These are phyloP conservation scores for Erebia epiphron DNA, from an alignment of 2,888 invertebrate species.

Conservation along the genomic window DNA sequence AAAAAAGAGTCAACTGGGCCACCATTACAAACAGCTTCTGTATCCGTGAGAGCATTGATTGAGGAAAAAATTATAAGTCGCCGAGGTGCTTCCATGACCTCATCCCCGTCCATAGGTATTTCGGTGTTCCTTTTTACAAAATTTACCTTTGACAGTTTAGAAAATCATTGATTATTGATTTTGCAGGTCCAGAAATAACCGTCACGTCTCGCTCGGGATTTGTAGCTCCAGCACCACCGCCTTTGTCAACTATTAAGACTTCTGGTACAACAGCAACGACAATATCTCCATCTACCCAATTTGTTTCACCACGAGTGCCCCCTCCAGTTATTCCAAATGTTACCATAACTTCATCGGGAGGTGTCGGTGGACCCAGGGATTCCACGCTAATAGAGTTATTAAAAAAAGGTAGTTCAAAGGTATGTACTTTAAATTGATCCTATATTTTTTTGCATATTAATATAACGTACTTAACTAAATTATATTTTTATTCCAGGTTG, in stretches of 20 bases:
- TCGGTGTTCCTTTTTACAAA: neutral
- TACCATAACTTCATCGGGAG: slow-evolving; percentile 10
- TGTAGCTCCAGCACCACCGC: slow-evolving; percentile 73
- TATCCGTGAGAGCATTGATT: slow-evolving; percentile 94
- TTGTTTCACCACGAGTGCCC: slow-evolving; percentile 73
- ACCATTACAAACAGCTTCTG: slow-evolving; percentile 95
- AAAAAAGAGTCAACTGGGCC: slow-evolving; percentile 92
- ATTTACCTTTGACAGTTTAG: neutral
- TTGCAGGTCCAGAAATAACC: slow-evolving; percentile 58
- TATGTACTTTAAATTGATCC: slow-evolving; percentile 43
- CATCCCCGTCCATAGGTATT: slow-evolving; percentile 59
- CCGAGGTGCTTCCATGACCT: slow-evolving; percentile 81
- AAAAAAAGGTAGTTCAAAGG: slow-evolving; percentile 86
- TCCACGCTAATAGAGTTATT: slow-evolving; percentile 91
- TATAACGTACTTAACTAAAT: neutral
- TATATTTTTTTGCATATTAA: neutral
- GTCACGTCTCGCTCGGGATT: slow-evolving; percentile 64
- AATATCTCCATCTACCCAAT: slow-evolving; percentile 76
- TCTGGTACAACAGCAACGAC: slow-evolving; percentile 68
- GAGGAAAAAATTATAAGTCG: slow-evolving; percentile 97
- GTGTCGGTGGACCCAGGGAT: slow-evolving; percentile 71
- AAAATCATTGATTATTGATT: slow-evolving; percentile 1
- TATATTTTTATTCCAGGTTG: slow-evolving; percentile 66
- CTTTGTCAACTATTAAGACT: slow-evolving; percentile 65
- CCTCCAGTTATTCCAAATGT: slow-evolving; percentile 65